Evolutionary conservation across 2,113 vertebrate genomes (phyloP).

Genomic region (Petaurus breviceps): DNA sequence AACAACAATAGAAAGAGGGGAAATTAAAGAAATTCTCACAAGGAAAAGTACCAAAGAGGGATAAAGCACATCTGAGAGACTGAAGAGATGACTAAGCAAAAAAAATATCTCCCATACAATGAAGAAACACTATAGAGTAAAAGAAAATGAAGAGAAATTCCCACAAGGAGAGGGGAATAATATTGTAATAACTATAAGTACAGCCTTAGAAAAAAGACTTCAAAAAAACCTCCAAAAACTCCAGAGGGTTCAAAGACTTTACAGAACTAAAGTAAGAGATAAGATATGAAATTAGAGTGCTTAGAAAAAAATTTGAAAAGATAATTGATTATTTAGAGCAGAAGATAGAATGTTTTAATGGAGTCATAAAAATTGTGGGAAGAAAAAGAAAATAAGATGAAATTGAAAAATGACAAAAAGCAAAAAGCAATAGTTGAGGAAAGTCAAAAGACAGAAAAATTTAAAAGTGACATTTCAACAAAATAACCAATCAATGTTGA

Average conservation of each 20-base stretch:
- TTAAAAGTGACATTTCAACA: neutral
- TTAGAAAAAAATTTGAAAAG: neutral
- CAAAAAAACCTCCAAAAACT: neutral
- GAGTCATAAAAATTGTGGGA: neutral
- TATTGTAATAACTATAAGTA: neutral
- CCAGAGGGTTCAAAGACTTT: neutral
- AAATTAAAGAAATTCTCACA: neutral
- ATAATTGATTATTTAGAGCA: neutral
- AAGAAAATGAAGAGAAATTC: neutral
- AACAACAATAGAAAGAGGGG: neutral
- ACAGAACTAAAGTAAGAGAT: neutral
- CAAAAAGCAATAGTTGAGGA: neutral
- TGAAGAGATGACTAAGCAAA: neutral
- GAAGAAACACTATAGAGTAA: neutral
- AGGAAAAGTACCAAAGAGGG: neutral
- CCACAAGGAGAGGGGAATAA: neutral
- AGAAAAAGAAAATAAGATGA: neutral
- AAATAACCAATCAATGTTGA: neutral
- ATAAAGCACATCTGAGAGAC: neutral
- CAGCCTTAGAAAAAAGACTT: neutral
- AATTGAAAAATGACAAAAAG: neutral
- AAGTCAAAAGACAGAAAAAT: neutral
- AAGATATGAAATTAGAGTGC: neutral
- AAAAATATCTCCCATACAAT: neutral
- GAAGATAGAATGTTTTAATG: neutral